These are phyloP conservation scores for Orthosia gothica DNA, from an alignment of 2,888 invertebrate genomes.

Conservation along the genomic window DNA sequence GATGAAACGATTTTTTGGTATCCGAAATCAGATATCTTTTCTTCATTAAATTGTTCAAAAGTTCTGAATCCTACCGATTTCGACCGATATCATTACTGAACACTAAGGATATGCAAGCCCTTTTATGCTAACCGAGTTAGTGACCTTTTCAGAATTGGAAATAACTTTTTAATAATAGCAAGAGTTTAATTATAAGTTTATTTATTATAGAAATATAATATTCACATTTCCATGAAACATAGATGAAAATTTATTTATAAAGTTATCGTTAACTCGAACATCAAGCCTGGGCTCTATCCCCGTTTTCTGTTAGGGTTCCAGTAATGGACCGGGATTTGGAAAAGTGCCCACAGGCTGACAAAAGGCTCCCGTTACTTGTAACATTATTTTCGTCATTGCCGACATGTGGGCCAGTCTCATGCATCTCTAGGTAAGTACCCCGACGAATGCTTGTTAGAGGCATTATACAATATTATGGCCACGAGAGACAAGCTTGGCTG, in stretches of 20 bases:
- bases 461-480: neutral
- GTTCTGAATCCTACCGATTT: neutral
- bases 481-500: neutral
- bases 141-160: constrained; percentile 25
- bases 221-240: constrained; percentile 20
- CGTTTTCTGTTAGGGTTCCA: constrained; percentile 29
- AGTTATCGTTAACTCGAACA: neutral
- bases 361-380: constrained; percentile 13
- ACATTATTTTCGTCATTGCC: constrained; percentile 15
- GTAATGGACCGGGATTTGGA: constrained; percentile 13
- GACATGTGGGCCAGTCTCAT: neutral
- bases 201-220: constrained; percentile 1
- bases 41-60: constrained; percentile 9
- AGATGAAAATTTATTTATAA: constrained; percentile 21
- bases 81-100: constrained; percentile 3
- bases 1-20: neutral
- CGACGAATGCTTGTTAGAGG: neutral
- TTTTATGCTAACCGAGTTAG: neutral
- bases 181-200: constrained; percentile 14
- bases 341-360: constrained; percentile 30
- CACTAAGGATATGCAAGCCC: constrained; percentile 6
- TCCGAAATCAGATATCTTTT: neutral
- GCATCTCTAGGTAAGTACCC: constrained; percentile 5
- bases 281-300: neutral
- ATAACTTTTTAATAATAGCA: constrained; percentile 32